Evolutionary conservation across 2,888 invertebrate species (phyloP), one percentile per base, ranked within the genome.

Genomic region (Perizoma affinitatum): DNA sequence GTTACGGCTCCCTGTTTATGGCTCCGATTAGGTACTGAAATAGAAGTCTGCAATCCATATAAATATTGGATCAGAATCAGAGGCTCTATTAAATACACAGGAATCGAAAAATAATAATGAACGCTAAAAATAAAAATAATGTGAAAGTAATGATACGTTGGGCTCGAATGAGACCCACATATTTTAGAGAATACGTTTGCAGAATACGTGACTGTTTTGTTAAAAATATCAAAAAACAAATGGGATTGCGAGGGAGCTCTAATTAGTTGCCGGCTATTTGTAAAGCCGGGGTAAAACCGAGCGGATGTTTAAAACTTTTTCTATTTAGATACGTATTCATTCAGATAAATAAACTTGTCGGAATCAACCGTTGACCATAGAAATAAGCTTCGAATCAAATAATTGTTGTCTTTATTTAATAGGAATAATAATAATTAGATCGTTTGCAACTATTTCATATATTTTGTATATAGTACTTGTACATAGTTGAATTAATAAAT

Each of bases 201-300:
- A 58, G 68, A 71, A 60, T 73, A 81, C 80, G 80, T 80, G 80
- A 79, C 78, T 76, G 73, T 66, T 79, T 79, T 82, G 72, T 73
- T 74, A 73, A 69, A 80, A 79, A 78, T 68, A 73, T 71, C 62
- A 65, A 69, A 75, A 79, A 78, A 73, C 71, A 74, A 78, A 82
- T 72, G 72, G 69, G 67, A 78, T 76, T 74, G 71, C 74, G 73
- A 70, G 72, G 65, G 66, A 71, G 69, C 66, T 58, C 74, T 81
- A 81, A 83, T 83, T 82, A 83, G 80, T 77, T 68, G 69, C 72
- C 58, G 66, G 68, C 68, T 68, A 67, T 67, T n/a, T n/a, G 67
- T 58, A 66, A 49, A 56, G 43, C 56, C 40, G 56, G 43, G 66
- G 67, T 70, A 66, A 68, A 69, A 70, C 61, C 58, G 56, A 54